Evolutionary conservation across 2,888 invertebrate genomes (phyloP), one percentile per base, ranked within the genome.

Genomic region (Drosophila nr. perissopoda): DNA sequence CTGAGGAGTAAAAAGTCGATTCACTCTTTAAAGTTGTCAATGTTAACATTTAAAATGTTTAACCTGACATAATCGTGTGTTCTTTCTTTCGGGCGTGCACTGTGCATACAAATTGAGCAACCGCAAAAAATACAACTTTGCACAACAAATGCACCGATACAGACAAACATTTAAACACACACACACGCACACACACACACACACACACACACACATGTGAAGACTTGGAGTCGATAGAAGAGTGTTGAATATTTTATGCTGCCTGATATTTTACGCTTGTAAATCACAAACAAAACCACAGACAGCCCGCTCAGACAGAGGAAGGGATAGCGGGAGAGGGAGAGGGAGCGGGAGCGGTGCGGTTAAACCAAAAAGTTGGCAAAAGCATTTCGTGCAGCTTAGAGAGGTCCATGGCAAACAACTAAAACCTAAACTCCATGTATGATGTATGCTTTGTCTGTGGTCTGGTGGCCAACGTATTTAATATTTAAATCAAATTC

Each of bases 231-330:
- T 65, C 82, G 76, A 89, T 82, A 79, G 71, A 54, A 79, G 71
- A 71, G 60, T 72, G 84, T 79, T 85, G 70, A 87, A 85, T 85
- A 89, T 87, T 85, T 85, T 59, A 85, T 87, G 84, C 52, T 75
- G 74, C 72, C 73, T 87, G 82, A 84, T 83, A 89, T 85, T 85
- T 85, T 75, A 87, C 84, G 84, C 89, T 87, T 85, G 84, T 85
- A 89, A 85, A 89, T 85, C 84, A 87, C 80, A 87, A 76, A 65
- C 73, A 71, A 66, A 87, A 68, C 84, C 84, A 77, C 84, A 89
- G 79, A 62, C 84, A 89, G 82, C 52, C 13, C 66, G 61, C 53
- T 46, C 60, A 64, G 52, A 7, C 21, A 25, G 18, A 0, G 25
- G 18, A n/a, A 1, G 6, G 36, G 11, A 11, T 0, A 5, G 6